These are phyloP conservation scores for Eurytoma adleriae DNA, from an alignment of 2,888 invertebrate genomes.

Conservation along the genomic window DNA sequence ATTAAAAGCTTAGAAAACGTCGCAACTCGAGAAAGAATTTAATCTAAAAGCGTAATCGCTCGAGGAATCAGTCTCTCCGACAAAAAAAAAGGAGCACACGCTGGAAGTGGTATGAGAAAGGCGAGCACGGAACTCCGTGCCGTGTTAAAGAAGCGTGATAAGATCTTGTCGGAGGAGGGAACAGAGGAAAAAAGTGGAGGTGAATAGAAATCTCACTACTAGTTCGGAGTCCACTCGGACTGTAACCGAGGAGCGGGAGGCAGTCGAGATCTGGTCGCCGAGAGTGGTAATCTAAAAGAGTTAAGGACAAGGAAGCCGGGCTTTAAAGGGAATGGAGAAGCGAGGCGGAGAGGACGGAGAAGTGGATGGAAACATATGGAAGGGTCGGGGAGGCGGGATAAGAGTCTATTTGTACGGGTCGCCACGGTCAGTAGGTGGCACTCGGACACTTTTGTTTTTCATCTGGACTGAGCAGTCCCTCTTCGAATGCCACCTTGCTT, in stretches of 20 bases:
- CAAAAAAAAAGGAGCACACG: not conserved
- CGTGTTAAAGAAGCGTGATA: constrained; percentile 49
- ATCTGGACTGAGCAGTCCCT: constrained; percentile 2
- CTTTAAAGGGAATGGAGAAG: constrained; percentile 55
- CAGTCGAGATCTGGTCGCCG: constrained; percentile 42
- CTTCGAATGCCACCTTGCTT: constrained; percentile 5
- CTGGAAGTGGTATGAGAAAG: not conserved
- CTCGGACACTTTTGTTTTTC: constrained; percentile 54
- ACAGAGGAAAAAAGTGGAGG: constrained; percentile 26
- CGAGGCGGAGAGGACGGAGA: constrained; percentile 45
- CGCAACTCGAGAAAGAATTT: not conserved
- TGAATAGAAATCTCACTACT: constrained; percentile 49
- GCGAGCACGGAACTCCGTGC: constrained; percentile 2
- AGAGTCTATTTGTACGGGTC: constrained; percentile 55
- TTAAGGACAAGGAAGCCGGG: constrained; percentile 54
- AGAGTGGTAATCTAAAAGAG: constrained; percentile 57
- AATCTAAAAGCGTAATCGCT: not conserved
- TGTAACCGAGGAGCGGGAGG: constrained; percentile 34
- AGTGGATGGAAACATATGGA: constrained; percentile 53
- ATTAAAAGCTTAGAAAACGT: too few species aligned
- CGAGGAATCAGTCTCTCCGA: constrained; percentile 36
- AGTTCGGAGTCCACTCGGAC: constrained; percentile 12
- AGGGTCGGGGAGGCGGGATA: constrained; percentile 39
- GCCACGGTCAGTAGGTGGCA: constrained; percentile 44
- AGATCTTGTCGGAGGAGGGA: constrained; percentile 52